A percentile compares a stretch with the other conserved stretches of the same genome.
These are phyloP conservation scores for Eira barbara DNA, from an alignment of 2,113 vertebrate genomes.

Conservation along the genomic window DNA sequence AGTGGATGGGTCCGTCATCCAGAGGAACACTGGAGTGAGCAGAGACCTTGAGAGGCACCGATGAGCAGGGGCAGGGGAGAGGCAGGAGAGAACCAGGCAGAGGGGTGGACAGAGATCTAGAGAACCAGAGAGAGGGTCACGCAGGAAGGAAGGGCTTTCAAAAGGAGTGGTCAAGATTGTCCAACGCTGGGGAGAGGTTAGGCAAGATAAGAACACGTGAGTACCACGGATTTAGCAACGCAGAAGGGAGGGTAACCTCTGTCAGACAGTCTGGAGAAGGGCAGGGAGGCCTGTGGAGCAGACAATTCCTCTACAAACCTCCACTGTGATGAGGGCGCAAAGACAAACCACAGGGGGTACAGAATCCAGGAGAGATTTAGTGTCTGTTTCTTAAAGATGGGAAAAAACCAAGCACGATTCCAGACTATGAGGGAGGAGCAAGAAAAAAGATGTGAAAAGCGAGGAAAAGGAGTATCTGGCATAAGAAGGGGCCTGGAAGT, in stretches of 20 bases:
- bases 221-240: neutral
- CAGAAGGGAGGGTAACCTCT: neutral
- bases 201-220: neutral
- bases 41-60: neutral
- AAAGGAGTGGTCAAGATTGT: neutral
- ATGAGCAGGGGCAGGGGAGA: accelerated
- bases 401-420: neutral
- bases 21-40: neutral
- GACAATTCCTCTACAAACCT: neutral
- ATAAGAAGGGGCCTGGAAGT: neutral
- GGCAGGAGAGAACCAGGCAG: neutral
- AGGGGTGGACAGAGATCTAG: neutral
- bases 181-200: neutral
- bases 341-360: neutral
- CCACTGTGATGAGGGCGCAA: neutral
- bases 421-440: neutral
- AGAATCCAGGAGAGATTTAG: neutral
- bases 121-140: neutral
- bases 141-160: neutral
- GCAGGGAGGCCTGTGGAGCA: neutral
- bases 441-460: neutral
- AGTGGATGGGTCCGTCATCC: neutral
- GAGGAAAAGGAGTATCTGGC: neutral
- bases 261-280: neutral
- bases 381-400: neutral